Evolutionary conservation across 1,140 invertebrate genomes (phyloP).

Genomic region (Drosophila auraria): DNA sequence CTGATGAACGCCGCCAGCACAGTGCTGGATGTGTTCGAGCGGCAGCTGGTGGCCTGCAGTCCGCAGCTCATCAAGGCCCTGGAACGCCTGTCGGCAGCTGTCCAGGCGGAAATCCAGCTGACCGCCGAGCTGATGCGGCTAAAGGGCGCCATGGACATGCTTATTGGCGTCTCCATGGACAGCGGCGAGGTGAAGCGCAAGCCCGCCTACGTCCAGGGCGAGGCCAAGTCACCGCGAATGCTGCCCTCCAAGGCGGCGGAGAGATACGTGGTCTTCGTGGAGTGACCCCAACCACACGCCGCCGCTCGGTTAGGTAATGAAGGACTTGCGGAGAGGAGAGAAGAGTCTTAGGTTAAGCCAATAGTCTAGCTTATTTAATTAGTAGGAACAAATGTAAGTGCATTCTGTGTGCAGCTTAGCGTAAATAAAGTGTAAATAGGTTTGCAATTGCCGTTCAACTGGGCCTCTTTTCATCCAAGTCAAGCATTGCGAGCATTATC

Average conservation of each 20-base stretch:
- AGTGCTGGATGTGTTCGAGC: slow-evolving; percentile 91
- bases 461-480: too few species aligned
- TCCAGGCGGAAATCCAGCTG: slow-evolving; percentile 89
- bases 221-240: slow-evolving; percentile 30
- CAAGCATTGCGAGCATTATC: too few species aligned
- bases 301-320: not conserved
- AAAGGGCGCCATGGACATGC: slow-evolving; percentile 89
- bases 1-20: slow-evolving; percentile 91
- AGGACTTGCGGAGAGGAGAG: not conserved
- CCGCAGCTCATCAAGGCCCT: slow-evolving; percentile 88
- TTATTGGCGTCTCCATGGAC: slow-evolving; percentile 87
- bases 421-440: slow-evolving; percentile 4
- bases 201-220: not conserved
- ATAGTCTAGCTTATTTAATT: slow-evolving; percentile 8
- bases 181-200: slow-evolving; percentile 26
- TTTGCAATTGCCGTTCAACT: not conserved
- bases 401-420: too few species aligned
- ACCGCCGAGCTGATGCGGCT: slow-evolving; percentile 87
- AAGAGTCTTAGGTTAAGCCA: not conserved
- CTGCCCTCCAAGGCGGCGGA: slow-evolving; percentile 57
- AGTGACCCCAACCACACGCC: slow-evolving; percentile 22
- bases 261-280: slow-evolving; percentile 55
- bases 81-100: slow-evolving; percentile 86
- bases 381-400: not conserved
- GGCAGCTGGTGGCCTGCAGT: slow-evolving; percentile 69